Evolutionary conservation across 2,113 vertebrate genomes (phyloP).

Genomic region (pig (Sus scrofa)): DNA sequence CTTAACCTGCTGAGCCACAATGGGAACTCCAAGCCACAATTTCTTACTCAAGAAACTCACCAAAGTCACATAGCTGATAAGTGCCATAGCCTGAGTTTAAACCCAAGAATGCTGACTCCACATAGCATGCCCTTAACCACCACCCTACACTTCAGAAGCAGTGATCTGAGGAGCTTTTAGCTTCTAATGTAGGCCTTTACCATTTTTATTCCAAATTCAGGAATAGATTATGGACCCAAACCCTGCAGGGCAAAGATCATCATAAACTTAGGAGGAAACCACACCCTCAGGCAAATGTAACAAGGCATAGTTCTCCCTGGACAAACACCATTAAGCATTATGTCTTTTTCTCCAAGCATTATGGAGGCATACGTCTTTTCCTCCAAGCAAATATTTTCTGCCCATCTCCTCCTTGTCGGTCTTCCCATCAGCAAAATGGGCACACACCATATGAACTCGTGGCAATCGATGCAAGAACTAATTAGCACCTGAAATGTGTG

Average conservation of each 20-base stretch:
- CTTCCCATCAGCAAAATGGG: constrained; percentile 70
- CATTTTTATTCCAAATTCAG: neutral
- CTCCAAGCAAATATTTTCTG: neutral
- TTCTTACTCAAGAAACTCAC: neutral
- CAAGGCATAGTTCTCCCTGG: neutral
- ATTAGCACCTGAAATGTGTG: constrained; percentile 36
- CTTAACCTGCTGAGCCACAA: too few species aligned
- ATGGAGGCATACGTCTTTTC: neutral
- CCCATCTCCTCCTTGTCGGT: neutral
- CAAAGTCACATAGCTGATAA: neutral
- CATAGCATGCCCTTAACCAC: neutral
- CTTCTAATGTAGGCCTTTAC: neutral
- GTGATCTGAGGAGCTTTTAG: neutral
- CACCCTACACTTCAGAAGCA: neutral
- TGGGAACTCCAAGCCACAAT: neutral
- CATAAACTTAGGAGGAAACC: neutral
- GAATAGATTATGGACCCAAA: neutral
- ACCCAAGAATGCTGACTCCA: neutral
- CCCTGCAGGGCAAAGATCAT: neutral
- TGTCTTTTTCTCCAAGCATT: neutral
- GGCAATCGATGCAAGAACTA: constrained; percentile 46
- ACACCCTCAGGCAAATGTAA: neutral
- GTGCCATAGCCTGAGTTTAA: neutral
- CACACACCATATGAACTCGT: neutral
- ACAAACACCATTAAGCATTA: neutral